phyloP scores from a whole-genome alignment of 2,797 vertebrate genomes.

The Chiroxiphia lanceolata region DNA sequence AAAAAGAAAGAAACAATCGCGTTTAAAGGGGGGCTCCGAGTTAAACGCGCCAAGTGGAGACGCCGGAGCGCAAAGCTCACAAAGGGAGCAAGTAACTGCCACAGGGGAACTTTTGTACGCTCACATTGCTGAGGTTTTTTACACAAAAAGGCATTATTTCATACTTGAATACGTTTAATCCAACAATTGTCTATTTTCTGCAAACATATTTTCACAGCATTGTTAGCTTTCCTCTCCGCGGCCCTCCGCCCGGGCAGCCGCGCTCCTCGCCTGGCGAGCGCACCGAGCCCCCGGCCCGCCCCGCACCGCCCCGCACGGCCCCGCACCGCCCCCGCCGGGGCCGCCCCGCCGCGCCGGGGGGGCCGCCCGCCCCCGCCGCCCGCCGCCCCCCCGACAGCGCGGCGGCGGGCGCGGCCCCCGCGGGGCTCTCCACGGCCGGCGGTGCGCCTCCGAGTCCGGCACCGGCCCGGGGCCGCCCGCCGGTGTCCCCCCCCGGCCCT shows the following conservation, averaged over 20 bases:
- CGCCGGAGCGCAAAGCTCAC: conserved; percentile 96
- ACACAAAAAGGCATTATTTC: conserved; percentile 99
- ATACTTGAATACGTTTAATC: conserved; percentile 99
- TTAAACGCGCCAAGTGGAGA: conserved; percentile 97
- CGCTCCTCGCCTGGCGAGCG: conserved; percentile 72
- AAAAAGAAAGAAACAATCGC: conserved; percentile 99
- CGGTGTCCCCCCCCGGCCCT: background rate
- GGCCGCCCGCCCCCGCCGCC: background rate
- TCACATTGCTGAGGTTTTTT: conserved; percentile 93
- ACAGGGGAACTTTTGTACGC: conserved; percentile 97
- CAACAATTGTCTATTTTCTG: conserved; percentile 99
- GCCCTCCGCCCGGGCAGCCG: conserved; percentile 70
- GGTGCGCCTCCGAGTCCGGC: background rate
- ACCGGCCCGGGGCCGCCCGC: background rate
- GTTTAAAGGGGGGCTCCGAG: conserved; percentile 91
- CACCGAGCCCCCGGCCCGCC: conserved; percentile 44
- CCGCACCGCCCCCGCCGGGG: background rate
- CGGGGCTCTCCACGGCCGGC: background rate
- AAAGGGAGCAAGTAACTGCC: conserved; percentile 93
- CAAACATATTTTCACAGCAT: conserved; percentile 99
- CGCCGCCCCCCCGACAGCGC: background rate
- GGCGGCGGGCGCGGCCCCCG: background rate
- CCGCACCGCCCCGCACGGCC: background rate
- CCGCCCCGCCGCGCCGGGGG: background rate
- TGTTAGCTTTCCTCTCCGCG: conserved; percentile 90